Evolutionary conservation across 2,888 invertebrate genomes (phyloP), one percentile per base, ranked within the genome.

Genomic region (Cosmorhoe ocellata): DNA sequence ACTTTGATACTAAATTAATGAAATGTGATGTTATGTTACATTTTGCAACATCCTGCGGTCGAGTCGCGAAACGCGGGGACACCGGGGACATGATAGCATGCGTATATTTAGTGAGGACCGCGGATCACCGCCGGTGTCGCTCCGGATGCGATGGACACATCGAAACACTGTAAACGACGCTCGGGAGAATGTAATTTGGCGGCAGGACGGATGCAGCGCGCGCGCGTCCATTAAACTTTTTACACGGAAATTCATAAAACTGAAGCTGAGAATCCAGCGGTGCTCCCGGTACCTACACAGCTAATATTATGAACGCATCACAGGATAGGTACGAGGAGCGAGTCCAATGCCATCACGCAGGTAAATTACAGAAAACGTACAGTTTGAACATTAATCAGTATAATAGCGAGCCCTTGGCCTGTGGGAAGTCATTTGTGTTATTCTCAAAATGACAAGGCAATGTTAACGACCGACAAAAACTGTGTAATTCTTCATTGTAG

Each of bases 391-490:
- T 43, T 11, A 26, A 51, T 41, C 41, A 49, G n/a, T 39, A 50
- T 53, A 56, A 60, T 57, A 56, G 47, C 45, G 24, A 56, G 58
- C 61, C 61, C 61, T 61, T 53, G 63, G 55, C 39, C 28, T 43
- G 44, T 59, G 58, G 53, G 61, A 63, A 61, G 56, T 51, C 47
- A 57, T 61, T 45, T 30, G 44, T 26, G 51, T 40, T 32, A 38
- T 57, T 51, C 49, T 44, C 42, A 49, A 51, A 55, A 56, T 59
- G 57, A 61, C 55, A 47, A 46, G 42, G 56, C 51, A 46, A 56
- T 51, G 46, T 53, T 49, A 45, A 51, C 33, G 38, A 42, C 41
- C 40, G 42, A 41, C 51, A 51, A 56, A 61, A 56, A 56, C 38
- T 41, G 27, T 14, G 30, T 33, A 22, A 32, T 40, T 44, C 9